A percentile compares a stretch with the other conserved stretches of the same genome.
Conservation (phyloP, 1,140 invertebrate species). For the Drosophila repletoides region DNA sequence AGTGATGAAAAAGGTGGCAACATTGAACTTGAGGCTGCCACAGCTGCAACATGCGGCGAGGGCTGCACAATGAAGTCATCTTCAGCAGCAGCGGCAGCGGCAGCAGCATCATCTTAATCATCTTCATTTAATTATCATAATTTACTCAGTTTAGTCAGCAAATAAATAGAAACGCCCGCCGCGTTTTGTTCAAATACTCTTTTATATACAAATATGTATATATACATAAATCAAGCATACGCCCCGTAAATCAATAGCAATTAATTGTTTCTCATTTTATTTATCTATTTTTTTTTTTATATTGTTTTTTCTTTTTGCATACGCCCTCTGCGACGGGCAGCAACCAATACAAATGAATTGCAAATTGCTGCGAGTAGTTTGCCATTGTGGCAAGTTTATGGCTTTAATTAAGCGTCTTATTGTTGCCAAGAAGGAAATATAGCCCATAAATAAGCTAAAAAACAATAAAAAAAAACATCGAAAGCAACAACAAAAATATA, state of each 20-base stretch:
- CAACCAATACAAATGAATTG: constrained; percentile 7
- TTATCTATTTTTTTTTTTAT: neutral
- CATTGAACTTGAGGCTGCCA: constrained; percentile 14
- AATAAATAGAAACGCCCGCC: constrained; percentile 34
- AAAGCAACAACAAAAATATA: too few relatives aligned
- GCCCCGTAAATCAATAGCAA: constrained; percentile 71
- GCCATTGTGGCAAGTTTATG: constrained; percentile 32
- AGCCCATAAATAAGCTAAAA: neutral
- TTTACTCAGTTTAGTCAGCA: constrained; percentile 7
- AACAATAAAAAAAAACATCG: neutral
- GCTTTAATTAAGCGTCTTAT: constrained; percentile 32
- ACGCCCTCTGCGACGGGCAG: constrained; percentile 11
- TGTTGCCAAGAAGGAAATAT: neutral
- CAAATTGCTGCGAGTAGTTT: constrained; percentile 3
- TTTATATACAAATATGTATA: constrained; percentile 12
- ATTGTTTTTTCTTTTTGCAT: neutral
- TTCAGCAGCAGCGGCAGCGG: neutral
- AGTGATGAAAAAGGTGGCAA: neutral
- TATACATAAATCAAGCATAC: constrained; percentile 69
- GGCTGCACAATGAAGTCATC: constrained; percentile 7
- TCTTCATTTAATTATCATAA: neutral
- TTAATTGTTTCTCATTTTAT: constrained; percentile 55
- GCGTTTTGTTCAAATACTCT: constrained; percentile 47
- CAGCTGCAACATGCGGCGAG: neutral
- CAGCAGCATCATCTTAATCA: neutral